Evolutionary conservation across 1,140 invertebrate species (phyloP).

Genomic region (Batillaria attramentaria): DNA sequence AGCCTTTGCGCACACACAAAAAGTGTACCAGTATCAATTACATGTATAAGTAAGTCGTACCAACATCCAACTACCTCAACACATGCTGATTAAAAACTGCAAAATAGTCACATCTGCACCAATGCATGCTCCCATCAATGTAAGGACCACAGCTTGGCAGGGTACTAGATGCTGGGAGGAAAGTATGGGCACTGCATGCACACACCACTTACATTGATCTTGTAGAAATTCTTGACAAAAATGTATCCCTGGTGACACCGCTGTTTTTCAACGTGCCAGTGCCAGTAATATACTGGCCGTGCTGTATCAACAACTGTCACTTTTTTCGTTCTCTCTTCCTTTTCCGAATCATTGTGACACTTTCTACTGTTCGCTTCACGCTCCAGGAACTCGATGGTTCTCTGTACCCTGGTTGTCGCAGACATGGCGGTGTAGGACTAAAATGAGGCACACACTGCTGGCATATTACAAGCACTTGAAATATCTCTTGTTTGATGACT

Average conservation of each 20-base stretch:
- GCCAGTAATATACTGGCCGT: conserved; percentile 27
- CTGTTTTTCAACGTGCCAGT: conserved; percentile 20
- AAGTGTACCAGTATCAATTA: not conserved
- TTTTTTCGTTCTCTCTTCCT: not conserved
- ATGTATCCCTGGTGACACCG: conserved; percentile 19
- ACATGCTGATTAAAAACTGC: too few species aligned
- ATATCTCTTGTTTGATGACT: too few species aligned
- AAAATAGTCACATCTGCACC: too few species aligned
- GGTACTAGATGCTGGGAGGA: not conserved
- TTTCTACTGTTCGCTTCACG: not conserved
- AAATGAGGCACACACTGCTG: too few species aligned
- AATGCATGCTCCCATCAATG: not conserved
- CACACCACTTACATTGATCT: conserved; percentile 14
- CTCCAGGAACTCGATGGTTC: not conserved
- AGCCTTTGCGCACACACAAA: conserved; percentile 3
- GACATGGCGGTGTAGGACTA: too few species aligned
- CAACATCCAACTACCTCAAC: not conserved
- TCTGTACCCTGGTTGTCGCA: too few species aligned
- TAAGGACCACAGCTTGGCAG: not conserved
- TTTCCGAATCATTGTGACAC: not conserved
- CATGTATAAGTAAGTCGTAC: not conserved
- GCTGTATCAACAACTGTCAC: not conserved
- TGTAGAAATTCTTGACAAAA: conserved; percentile 13
- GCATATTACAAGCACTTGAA: too few species aligned
- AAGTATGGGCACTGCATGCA: not conserved